Base-by-base conservation (phyloP, 2,113 vertebrate species). In the Epinephelus fuscoguttatus region DNA sequence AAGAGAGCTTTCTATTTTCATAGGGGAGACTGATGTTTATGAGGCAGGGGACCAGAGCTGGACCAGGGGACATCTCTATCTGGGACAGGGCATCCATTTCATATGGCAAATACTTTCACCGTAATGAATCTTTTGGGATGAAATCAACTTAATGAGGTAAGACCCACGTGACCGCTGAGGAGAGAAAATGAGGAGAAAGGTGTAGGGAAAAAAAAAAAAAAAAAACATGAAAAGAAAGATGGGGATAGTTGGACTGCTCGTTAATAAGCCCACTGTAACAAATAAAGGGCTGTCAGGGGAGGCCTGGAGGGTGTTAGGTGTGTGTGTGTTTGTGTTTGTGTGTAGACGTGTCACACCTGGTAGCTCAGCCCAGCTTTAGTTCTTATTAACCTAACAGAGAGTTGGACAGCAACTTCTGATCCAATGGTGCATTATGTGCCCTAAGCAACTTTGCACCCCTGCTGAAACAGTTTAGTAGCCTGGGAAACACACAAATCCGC, bases 81-180 rank as follows among this genome's bases (percentile, higher is more conserved):
- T 93, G 85, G 92, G 90, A 88, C 94, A 92, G 88, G 80, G 76
- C 91, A 92, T 94, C 82, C 85, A 89, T 92, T 91, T 90, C 72
- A 83, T 57, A 88, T 71, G 70, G 88, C 66, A 93, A 94, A 93
- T 85, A 89, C 82, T 42, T 87, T 75, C 60, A 70, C 84, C 73
- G 18, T 89, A 89, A 93, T 90, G 91, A 93, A 92, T 92, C 92
- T 91, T 77, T 50, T 25, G 90, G 85, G 93, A 94, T 68, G 75
- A 86, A 76, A 91, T 89, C 68, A 80, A 82, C 87, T 72, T 93
- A 93, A 95, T 93, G 92, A 94, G 92, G 76, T 81, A 86, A 70
- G 82, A 83, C 79, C 71, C 92, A 89, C 59, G 83, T 92, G 90
- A 91, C 63, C 17, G 11, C 21, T 74, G 81, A 79, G 30, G 67